Evolutionary conservation across 2,797 vertebrate genomes (phyloP).

Genomic region (Aselliscus stoliczkanus): DNA sequence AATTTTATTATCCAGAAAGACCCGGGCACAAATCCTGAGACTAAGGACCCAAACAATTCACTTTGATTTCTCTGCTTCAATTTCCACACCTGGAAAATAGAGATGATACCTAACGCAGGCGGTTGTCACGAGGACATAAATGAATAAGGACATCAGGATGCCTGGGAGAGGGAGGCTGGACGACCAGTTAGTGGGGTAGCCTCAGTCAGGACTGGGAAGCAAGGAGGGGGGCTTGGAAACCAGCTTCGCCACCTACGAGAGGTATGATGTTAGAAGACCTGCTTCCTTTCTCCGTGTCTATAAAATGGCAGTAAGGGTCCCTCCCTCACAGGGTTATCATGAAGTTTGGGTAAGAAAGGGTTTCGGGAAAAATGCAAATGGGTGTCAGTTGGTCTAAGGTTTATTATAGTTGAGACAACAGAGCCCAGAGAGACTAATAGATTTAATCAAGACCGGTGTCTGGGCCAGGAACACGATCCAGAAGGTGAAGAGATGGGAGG

Average conservation of each 20-base stretch:
- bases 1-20: neutral
- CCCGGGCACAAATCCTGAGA: neutral
- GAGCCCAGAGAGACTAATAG: neutral
- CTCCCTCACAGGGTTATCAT: neutral
- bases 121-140: neutral
- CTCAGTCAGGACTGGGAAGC: neutral
- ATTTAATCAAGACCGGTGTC: neutral
- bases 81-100: neutral
- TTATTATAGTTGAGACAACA: neutral
- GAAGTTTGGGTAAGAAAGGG: neutral
- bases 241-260: no score
- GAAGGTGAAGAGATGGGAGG: neutral
- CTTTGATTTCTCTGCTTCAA: neutral
- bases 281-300: neutral
- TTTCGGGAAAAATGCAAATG: neutral
- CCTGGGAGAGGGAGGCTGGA: rapidly evolving
- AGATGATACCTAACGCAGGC: rapidly evolving
- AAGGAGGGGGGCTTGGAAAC: no score
- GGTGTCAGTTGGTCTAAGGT: neutral
- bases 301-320: neutral
- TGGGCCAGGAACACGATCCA: neutral
- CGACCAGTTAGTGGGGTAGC: rapidly evolving
- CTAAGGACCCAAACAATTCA: neutral
- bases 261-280: neutral
- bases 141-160: rapidly evolving